Conservation (phyloP, 2,113 vertebrate genomes). For the Saccopteryx leptura region DNA sequence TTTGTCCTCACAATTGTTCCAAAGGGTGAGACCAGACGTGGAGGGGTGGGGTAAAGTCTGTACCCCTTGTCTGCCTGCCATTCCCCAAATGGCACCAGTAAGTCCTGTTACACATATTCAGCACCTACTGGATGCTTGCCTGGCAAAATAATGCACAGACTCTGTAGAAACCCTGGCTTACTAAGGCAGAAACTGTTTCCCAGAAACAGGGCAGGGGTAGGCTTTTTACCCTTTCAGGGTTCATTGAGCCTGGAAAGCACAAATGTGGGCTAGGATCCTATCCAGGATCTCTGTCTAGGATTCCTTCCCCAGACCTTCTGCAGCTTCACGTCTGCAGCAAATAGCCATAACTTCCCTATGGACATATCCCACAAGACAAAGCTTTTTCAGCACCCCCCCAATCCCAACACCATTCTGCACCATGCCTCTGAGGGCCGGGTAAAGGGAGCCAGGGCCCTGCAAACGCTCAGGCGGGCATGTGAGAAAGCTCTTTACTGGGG, state of each 20-base stretch:
- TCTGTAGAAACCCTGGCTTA: not conserved
- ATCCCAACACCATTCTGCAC: not conserved
- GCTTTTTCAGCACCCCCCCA: not conserved
- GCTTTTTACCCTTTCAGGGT: not conserved
- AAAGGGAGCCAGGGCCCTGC: conserved; percentile 68
- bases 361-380: not conserved
- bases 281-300: not conserved
- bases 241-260: conserved; percentile 30
- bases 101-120: not conserved
- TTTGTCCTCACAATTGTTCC: conserved; percentile 45
- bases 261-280: not conserved
- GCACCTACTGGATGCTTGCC: not conserved
- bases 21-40: not conserved
- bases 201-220: not conserved
- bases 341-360: not conserved
- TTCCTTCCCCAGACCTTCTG: not conserved
- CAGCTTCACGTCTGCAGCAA: not conserved
- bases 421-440: conserved; percentile 50
- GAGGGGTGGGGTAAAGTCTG: not conserved
- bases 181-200: not conserved
- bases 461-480: conserved; percentile 80
- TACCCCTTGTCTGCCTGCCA: not conserved
- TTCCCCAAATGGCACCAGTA: not conserved
- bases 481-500: conserved; percentile 86
- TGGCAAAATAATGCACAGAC: not conserved